A percentile compares a stretch with the other conserved stretches of the same genome.
Conservation (phyloP, 1,140 invertebrate species). For the Sycobia sp. region DNA sequence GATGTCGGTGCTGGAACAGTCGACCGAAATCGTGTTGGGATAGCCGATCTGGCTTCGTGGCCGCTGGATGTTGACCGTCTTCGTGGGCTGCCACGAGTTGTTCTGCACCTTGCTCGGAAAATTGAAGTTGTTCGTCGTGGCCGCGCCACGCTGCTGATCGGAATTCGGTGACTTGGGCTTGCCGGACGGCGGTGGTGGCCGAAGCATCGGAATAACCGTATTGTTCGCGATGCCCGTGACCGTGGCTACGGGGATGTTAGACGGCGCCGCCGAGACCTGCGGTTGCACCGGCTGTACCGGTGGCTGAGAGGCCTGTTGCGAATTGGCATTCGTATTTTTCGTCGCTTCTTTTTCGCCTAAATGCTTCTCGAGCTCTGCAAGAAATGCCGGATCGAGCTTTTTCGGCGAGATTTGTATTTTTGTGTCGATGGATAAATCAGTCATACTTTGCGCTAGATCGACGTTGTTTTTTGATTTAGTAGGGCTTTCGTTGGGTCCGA, state of each 20-base stretch:
- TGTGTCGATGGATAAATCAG: slow-evolving; percentile 47
- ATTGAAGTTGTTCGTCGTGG: slow-evolving; percentile 19
- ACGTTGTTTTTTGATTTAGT: slow-evolving; percentile 49
- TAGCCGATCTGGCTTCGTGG: slow-evolving; percentile 43
- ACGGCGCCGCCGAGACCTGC: background rate
- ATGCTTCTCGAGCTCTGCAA: slow-evolving; percentile 69
- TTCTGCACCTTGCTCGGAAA: slow-evolving; percentile 52
- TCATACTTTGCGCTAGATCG: slow-evolving; percentile 51
- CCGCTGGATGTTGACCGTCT: slow-evolving; percentile 49
- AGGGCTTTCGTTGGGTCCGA: slow-evolving; percentile 50
- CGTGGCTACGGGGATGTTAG: slow-evolving; percentile 1
- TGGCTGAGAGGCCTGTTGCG: slow-evolving; percentile 22
- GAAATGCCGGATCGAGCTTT: slow-evolving; percentile 65
- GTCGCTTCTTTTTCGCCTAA: slow-evolving; percentile 62
- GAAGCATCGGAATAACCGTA: slow-evolving; percentile 52
- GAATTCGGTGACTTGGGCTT: slow-evolving; percentile 52
- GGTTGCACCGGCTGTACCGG: background rate
- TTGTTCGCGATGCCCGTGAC: slow-evolving; percentile 45
- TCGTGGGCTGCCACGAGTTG: slow-evolving; percentile 50
- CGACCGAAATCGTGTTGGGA: slow-evolving; percentile 28
- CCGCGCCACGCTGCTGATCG: slow-evolving; percentile 36
- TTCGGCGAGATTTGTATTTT: slow-evolving; percentile 42
- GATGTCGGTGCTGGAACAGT: slow-evolving; percentile 42
- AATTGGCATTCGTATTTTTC: slow-evolving; percentile 57
- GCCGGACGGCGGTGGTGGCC: slow-evolving; percentile 55